Evolutionary conservation across 2,113 vertebrate genomes (phyloP).

Genomic region (Apodemus sylvaticus): DNA sequence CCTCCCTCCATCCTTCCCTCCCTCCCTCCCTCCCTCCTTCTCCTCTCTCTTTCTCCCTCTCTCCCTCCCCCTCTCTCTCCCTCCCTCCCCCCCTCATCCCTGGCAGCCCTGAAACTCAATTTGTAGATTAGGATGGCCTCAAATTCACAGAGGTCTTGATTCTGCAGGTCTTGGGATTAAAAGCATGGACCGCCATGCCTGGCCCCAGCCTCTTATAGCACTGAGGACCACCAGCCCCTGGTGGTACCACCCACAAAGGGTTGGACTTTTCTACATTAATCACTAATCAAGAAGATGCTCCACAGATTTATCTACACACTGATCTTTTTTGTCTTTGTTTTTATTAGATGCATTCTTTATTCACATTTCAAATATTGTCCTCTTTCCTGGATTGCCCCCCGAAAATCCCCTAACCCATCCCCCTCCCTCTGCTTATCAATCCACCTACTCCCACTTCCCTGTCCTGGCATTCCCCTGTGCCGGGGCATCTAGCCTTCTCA

Average conservation of each 20-base stretch:
- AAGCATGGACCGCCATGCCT: neutral
- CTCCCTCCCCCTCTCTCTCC: neutral
- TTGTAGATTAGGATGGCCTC: neutral
- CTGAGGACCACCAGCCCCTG: neutral
- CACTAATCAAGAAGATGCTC: neutral
- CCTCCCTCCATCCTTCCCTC: accelerated
- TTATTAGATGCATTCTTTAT: no score
- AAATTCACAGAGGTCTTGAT: neutral
- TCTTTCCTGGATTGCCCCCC: no score
- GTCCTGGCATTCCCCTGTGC: no score
- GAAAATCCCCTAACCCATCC: no score
- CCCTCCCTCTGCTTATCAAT: no score
- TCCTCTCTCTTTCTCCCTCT: neutral
- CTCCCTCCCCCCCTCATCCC: neutral
- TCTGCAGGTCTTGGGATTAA: neutral
- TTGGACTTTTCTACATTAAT: neutral
- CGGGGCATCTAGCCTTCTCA: no score
- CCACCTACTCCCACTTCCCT: no score
- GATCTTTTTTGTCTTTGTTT: no score
- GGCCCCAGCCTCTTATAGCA: neutral
- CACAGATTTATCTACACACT: neutral
- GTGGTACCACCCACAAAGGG: neutral
- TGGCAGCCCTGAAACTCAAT: neutral
- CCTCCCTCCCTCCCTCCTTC: no score
- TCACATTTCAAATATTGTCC: no score